Evolutionary conservation across 2,888 invertebrate species (phyloP).

Genomic region (Apodemia mormo): DNA sequence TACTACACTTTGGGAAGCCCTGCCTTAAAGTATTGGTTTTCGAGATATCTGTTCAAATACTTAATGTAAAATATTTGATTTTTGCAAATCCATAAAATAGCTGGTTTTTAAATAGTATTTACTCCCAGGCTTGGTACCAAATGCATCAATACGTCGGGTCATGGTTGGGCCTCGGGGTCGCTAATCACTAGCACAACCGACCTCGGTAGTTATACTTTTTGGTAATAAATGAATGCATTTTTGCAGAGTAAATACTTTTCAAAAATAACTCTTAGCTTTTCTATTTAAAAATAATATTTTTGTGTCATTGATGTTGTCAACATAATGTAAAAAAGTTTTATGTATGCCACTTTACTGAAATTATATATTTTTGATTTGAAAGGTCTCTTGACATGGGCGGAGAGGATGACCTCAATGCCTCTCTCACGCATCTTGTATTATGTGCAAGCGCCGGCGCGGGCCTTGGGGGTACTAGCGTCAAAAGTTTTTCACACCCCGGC

Average conservation of each 20-base stretch:
- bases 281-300: not conserved
- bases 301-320: not conserved
- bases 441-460: constrained; percentile 59
- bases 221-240: not conserved
- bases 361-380: constrained; percentile 13
- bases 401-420: constrained; percentile 54
- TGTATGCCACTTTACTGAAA: constrained; percentile 18
- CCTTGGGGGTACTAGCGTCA: constrained; percentile 44
- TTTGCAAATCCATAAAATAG: no score
- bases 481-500: constrained; percentile 59
- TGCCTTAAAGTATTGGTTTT: no score
- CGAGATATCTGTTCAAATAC: no score
- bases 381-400: constrained; percentile 51
- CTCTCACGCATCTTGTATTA: constrained; percentile 61
- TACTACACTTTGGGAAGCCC: no score
- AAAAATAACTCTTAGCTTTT: not conserved
- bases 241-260: not conserved
- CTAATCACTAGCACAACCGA: no score
- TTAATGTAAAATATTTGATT: no score
- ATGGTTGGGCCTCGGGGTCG: no score
- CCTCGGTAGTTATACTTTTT: not conserved
- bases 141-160: no score
- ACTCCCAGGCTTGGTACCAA: no score
- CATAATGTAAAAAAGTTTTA: not conserved
- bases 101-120: no score